Conservation (phyloP, 2,888 invertebrate genomes). For the Sialis lutaria region DNA sequence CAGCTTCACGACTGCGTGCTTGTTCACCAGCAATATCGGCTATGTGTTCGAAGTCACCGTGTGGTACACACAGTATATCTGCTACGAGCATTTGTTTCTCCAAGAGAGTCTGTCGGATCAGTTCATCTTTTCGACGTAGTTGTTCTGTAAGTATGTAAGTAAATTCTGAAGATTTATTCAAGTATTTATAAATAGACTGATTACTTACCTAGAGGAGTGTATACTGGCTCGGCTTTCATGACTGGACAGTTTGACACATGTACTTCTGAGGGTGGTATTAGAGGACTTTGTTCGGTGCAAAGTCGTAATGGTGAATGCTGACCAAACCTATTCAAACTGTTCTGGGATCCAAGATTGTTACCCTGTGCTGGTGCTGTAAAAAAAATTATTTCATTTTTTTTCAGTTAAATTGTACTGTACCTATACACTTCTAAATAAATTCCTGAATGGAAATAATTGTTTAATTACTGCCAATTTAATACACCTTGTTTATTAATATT, state of each 20-base stretch:
- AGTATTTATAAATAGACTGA: no score
- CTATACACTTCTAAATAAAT: conserved; percentile 9
- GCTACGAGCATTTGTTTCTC: conserved; percentile 62
- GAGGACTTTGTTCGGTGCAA: conserved; percentile 22
- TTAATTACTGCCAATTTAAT: no score
- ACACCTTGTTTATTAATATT: no score
- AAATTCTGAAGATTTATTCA: no score
- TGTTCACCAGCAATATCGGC: conserved; percentile 48
- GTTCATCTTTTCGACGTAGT: conserved; percentile 52
- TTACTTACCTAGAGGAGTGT: conserved; percentile 52
- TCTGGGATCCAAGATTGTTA: not conserved
- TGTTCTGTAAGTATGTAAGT: conserved; percentile 37
- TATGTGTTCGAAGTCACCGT: conserved; percentile 47
- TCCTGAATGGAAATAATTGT: conserved; percentile 7
- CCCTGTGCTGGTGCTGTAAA: not conserved
- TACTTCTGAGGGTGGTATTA: conserved; percentile 57
- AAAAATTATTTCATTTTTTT: conserved; percentile 9
- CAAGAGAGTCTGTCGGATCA: conserved; percentile 46
- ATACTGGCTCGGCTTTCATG: conserved; percentile 56
- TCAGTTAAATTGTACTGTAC: conserved; percentile 10
- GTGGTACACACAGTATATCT: conserved; percentile 57
- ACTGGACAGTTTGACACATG: conserved; percentile 54
- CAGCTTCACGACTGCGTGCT: conserved; percentile 26
- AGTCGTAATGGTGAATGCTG: conserved; percentile 2
- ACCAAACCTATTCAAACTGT: conserved; percentile 1